Base-by-base conservation (phyloP, 2,888 invertebrate species). In the Icerya purchasi region DNA sequence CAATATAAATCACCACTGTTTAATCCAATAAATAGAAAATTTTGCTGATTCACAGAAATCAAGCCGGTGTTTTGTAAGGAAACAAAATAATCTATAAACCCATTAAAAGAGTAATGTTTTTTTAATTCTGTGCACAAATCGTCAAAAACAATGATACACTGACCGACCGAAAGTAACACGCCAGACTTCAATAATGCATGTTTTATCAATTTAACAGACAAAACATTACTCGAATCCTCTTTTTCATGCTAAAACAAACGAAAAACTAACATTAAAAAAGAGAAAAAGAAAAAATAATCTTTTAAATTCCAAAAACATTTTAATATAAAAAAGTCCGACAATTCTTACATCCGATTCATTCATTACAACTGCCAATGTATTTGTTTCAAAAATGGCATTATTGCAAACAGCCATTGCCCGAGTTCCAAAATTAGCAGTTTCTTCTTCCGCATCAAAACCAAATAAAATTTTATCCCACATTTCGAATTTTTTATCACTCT, bases 401-500 rank as follows among this genome's bases (percentile, higher is more conserved):
- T 71, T 70, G 50, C 69, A 70, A 62, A 73, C 73, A 2, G 70
- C 71, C 53, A 74, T 67, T 52, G 68, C 69, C 62, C 76, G 70
- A 23, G 72, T 70, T 2, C 76, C 77, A 66, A 77, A 77, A 69
- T 76, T 76, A 0, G 74, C 69, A 14, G 76, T 77, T 68, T 77
- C 76, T 62, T 77, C 75, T 1, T 74, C 73, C 25, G 68, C 65
- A 63, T 74, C 72, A 62, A 73, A 76, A 19, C 74, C 75, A 22
- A 71, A 69, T 52, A 68, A 67, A 19, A 76, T 69, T 63, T 70
- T 68, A 62, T 70, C 69, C 71, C 72, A 72, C 63, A 68, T 65
- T 57, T n/a, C n/a, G n/a, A n/a, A n/a, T n/a, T n/a, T n/a, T n/a
- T n/a, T n/a, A n/a, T n/a, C n/a, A n/a, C n/a, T n/a, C n/a, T n/a